Percentiles rank a stretch among this genome's conserved stretches.
phyloP scores from a whole-genome alignment of 1,140 invertebrate genomes.

The Neomicropteryx cornuta region DNA sequence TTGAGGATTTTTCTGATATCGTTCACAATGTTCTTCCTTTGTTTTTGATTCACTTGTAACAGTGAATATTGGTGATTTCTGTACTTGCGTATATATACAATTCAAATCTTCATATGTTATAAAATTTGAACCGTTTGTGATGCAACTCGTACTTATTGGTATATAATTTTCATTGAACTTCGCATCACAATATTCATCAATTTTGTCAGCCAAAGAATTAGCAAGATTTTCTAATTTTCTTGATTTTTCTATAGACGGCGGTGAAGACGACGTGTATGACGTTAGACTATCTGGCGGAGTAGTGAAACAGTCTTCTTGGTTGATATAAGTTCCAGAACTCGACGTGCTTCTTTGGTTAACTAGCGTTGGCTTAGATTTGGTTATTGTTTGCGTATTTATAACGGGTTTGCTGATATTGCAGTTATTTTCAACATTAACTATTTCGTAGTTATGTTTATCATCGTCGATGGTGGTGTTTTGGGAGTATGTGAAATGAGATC shows the following conservation, averaged over 20 bases:
- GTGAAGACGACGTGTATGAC: conserved; percentile 36
- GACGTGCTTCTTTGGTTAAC: conserved; percentile 16
- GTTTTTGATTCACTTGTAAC: conserved; percentile 8
- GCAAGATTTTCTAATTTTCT: conserved; percentile 37
- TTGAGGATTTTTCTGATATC: conserved; percentile 10
- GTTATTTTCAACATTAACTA: too few species aligned
- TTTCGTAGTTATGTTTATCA: too few species aligned
- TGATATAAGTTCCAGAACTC: too few species aligned
- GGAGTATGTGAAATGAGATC: too few species aligned
- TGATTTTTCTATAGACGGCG: conserved; percentile 33
- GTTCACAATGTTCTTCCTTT: conserved; percentile 10
- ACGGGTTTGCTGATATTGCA: conserved; percentile 14
- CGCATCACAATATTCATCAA: conserved; percentile 39
- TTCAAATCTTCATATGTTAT: conserved; percentile 15
- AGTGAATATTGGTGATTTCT: conserved; percentile 11
- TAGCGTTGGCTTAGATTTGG: conserved; percentile 4
- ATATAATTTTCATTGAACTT: conserved; percentile 29
- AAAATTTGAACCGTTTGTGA: conserved; percentile 11
- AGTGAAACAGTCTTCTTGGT: conserved; percentile 25
- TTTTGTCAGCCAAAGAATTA: conserved; percentile 39
- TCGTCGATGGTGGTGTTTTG: too few species aligned
- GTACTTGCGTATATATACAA: conserved; percentile 13
- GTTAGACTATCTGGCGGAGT: conserved; percentile 37
- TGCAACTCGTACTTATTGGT: too few species aligned
- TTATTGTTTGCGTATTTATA: conserved; percentile 6